Evolutionary conservation across 2,797 vertebrate genomes (phyloP), one percentile per base, ranked within the genome.

Genomic region (Gastrophryne carolinensis): DNA sequence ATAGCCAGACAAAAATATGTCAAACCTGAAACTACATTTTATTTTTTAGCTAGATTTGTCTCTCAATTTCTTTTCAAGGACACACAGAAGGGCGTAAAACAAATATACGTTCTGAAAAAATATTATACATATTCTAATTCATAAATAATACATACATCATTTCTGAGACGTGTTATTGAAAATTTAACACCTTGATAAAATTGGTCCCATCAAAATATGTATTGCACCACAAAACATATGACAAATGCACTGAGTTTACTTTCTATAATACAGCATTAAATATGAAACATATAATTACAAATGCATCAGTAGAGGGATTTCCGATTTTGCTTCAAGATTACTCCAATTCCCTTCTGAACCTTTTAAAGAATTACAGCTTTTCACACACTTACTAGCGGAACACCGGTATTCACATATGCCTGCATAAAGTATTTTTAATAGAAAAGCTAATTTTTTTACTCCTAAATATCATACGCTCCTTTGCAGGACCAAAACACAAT

Each of bases 111-210:
- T 17, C 4, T 17, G 12, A 44, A 50, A 21, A 54, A 56, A 69
- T 69, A 41, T 35, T 50, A 62, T 72, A 10, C 50, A n/a, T n/a
- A n/a, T n/a, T n/a, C n/a, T n/a, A n/a, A 41, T 7, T 2, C 21
- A 72, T 72, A 26, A 72, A 72, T 61, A 50, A 72, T 72, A 35
- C 41, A 72, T 72, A 41, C 60, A 58, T 17, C 52, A 32, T 37
- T 52, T 12, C 4, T 6, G 17, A 50, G 6, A 50, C 9, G 44
- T 23, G 13, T 50, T 52, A 72, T n/a, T 72, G 69, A 17, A 72
- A 72, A 71, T 23, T 13, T 27, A 13, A 30, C 13, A 15, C 7
- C 35, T 52, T 72, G n/a, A 69, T 52, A 27, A 24, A 60, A 72
- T 61, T 52, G 5, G 37, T 34, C 29, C 24, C 19, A 7, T 13